Evolutionary conservation across 2,113 vertebrate genomes (phyloP), one percentile per base, ranked within the genome.

Genomic region (Myiopsitta monachus): DNA sequence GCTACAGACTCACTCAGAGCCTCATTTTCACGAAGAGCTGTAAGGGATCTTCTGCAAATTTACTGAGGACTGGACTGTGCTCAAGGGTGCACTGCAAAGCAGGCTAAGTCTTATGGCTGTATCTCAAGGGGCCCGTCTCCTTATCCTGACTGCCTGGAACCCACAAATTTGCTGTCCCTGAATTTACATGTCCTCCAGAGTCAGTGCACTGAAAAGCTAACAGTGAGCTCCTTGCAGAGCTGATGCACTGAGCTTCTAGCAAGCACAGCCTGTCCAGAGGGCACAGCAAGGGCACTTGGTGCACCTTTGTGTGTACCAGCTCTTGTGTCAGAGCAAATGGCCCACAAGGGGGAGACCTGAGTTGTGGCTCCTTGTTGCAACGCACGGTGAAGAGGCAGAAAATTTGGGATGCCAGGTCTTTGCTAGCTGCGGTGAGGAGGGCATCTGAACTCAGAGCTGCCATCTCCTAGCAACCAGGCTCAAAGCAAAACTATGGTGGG

Each of bases 381-480:
- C 10, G 33, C 22, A 8, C 0, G 0, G 46, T 18, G 47, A 95
- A 74, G 88, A 95, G 83, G 91, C 0, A 5, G 76, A 67, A 49
- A 54, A 74, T 46, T 10, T 59, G 59, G 76, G 73, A 63, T 39
- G 55, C 23, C 14, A 84, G 76, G 63, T 78, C 86, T 93, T 54
- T 72, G 68, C 83, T 90, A 74, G 63, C 70, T 69, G 72, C 38
- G 59, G 75, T 31, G 68, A 83, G 55, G 54, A 86, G 41, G 39
- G 46, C 61, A 77, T 68, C 80, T 81, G 86, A 88, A 96, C 86
- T 88, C 68, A 19, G 80, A 88, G 83, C 92, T 77, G 55, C 83
- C 55, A 94, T 92, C 95, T 93, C 95, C 91, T 96, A 96, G 96
- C 96, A 97, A 97, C 96, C 23, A 41, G 64, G 46, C 92, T 94